Base-by-base conservation (phyloP, 2,113 vertebrate species). In the Gymnarchus niloticus region DNA sequence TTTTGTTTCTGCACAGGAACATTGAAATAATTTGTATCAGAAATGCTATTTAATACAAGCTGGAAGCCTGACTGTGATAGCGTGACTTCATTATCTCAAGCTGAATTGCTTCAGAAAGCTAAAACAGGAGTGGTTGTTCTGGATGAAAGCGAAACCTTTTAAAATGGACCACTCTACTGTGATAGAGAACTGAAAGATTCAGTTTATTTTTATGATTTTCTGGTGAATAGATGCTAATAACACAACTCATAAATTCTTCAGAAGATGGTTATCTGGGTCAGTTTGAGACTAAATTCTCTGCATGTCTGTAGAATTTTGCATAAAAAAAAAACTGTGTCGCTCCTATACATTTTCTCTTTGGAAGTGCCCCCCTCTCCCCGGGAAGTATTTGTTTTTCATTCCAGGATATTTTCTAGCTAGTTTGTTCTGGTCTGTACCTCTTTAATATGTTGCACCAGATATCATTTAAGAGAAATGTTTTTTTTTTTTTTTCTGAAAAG, bases 121-220 rank as follows among this genome's bases (percentile, higher is more conserved):
- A 37, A 46, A 78, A 78, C 8, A n/a, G 44, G 46, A 78, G 46
- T 46, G 41, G 23, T 84, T 49, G 57, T 49, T 65, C 14, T 65
- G 83, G 37, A 84, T 84, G 83, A 21, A 25, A 61, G 25, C 46
- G 12, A 48, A n/a, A 28, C 56, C 23, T 6, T 84, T 65, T 84
- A 84, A 84, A 83, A 83, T 48, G 44, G 44, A 28, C 44, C 7
- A 49, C 37, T n/a, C 37, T n/a, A 37, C 41, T 41, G 9, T 17
- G 56, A 56, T 56, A 84, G 83, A 84, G 44, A 84, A 84, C 37
- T 59, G 56, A 84, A 48, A 12, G 9, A 78, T 48, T 48, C 37
- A 5, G 83, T 61, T 61, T 84, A 37, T 59, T 84, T 46, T 48
- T 48, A 78, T 84, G 37, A 84, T 49, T 84, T 73, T 59, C 83